phyloP scores from a whole-genome alignment of 2,888 invertebrate genomes.

The Stramonita haemastoma region DNA sequence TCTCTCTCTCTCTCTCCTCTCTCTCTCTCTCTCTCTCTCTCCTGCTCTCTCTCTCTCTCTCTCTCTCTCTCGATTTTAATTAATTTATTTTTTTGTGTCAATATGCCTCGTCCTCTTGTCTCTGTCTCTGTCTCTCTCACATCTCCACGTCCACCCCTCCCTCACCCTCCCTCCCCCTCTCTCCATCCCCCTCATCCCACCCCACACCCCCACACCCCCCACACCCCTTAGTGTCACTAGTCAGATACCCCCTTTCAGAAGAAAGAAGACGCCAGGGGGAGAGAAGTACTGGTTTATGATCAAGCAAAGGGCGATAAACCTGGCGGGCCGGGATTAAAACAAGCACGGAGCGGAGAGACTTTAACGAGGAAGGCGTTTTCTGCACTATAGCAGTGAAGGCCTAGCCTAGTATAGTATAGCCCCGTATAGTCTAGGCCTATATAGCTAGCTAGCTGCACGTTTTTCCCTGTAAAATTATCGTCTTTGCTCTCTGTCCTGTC shows the following conservation, averaged over 20 bases:
- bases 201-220: not conserved
- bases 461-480: not conserved
- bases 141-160: not conserved
- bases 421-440: too few relatives aligned
- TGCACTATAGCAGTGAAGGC: not conserved
- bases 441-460: not conserved
- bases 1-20: too few relatives aligned
- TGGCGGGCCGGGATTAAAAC: constrained; percentile 9
- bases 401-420: too few relatives aligned
- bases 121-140: not conserved
- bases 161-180: not conserved
- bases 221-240: not conserved
- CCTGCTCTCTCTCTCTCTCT: too few relatives aligned
- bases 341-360: not conserved
- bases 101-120: too few relatives aligned
- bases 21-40: too few relatives aligned
- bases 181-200: not conserved
- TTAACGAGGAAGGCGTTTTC: not conserved
- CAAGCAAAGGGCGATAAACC: constrained; percentile 5
- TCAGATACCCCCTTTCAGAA: too few relatives aligned
- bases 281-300: constrained; percentile 1
- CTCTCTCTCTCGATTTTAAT: too few relatives aligned
- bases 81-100: not conserved
- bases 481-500: not conserved
- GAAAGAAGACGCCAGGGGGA: not conserved